Evolutionary conservation across 2,888 invertebrate species (phyloP).

Genomic region (Orchesellides sinensis): DNA sequence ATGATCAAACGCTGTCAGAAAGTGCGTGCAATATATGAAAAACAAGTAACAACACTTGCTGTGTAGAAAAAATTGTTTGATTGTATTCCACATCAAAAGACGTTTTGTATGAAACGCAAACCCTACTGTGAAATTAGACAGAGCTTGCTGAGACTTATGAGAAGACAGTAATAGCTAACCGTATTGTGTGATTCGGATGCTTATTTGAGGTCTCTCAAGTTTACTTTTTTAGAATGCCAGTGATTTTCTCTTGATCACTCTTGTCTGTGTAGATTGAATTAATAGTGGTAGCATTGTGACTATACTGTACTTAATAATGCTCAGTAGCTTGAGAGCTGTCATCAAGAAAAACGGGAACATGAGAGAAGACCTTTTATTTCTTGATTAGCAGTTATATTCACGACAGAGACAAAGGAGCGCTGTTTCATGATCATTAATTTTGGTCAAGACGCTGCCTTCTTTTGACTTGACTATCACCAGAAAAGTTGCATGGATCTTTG

Average conservation of each 20-base stretch:
- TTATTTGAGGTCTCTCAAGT: too few relatives aligned
- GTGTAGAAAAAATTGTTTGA: too few relatives aligned
- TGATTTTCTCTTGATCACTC: not conserved
- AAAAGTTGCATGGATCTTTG: slow-evolving; percentile 2
- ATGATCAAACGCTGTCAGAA: too few relatives aligned
- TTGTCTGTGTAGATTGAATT: not conserved
- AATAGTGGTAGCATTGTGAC: not conserved
- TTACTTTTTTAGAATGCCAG: not conserved
- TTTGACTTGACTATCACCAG: not conserved
- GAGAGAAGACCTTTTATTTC: slow-evolving; percentile 37
- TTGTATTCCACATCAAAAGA: too few relatives aligned
- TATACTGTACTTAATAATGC: not conserved
- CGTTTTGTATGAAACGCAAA: too few relatives aligned
- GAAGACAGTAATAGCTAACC: too few relatives aligned
- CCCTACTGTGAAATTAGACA: too few relatives aligned
- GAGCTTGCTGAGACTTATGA: too few relatives aligned
- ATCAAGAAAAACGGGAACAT: slow-evolving; percentile 35
- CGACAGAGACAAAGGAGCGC: slow-evolving; percentile 54
- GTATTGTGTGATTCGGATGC: too few relatives aligned
- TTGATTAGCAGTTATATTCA: slow-evolving; percentile 54
- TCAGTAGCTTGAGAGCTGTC: slow-evolving; percentile 34
- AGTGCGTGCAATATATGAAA: too few relatives aligned
- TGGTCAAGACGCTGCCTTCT: slow-evolving; percentile 46
- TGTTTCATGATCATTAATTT: slow-evolving; percentile 55
- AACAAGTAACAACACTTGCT: too few relatives aligned